phyloP scores from a whole-genome alignment of 2,113 vertebrate genomes.

The Aplodontia rufa region DNA sequence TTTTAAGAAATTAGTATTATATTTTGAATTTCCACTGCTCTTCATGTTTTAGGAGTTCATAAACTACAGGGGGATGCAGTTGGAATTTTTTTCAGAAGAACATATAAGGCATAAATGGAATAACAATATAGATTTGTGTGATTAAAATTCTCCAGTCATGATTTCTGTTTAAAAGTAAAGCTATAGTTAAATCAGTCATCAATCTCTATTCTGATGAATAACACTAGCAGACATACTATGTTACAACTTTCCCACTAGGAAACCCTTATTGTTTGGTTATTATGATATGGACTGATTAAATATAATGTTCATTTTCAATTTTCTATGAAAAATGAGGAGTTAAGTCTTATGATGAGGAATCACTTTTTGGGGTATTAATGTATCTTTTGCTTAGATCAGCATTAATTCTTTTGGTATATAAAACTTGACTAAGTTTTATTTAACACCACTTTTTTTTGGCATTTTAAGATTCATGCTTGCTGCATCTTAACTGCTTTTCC shows the following conservation, averaged over 20 bases:
- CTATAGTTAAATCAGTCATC: neutral
- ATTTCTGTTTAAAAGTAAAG: constrained; percentile 33
- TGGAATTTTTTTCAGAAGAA: neutral
- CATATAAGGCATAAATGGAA: neutral
- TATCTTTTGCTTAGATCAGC: constrained; percentile 13
- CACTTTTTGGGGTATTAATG: neutral
- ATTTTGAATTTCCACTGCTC: neutral
- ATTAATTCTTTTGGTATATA: constrained; percentile 26
- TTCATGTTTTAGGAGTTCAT: constrained; percentile 6
- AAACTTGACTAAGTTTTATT: constrained; percentile 23
- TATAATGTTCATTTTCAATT: constrained; percentile 30
- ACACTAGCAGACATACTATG: neutral
- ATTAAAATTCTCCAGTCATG: constrained; percentile 23
- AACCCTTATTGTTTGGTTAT: constrained; percentile 3
- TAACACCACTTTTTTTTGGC: neutral
- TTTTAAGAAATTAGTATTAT: constrained; percentile 32
- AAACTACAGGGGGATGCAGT: neutral
- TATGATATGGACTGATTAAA: constrained; percentile 14
- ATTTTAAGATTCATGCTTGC: neutral
- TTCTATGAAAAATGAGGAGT: constrained; percentile 7
- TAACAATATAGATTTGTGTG: neutral
- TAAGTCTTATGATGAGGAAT: neutral
- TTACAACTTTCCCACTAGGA: neutral
- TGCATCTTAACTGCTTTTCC: neutral
- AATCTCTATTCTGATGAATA: constrained; percentile 18